Evolutionary conservation across 2,888 invertebrate genomes (phyloP), one percentile per base, ranked within the genome.

Genomic region (Drosophila robusta): DNA sequence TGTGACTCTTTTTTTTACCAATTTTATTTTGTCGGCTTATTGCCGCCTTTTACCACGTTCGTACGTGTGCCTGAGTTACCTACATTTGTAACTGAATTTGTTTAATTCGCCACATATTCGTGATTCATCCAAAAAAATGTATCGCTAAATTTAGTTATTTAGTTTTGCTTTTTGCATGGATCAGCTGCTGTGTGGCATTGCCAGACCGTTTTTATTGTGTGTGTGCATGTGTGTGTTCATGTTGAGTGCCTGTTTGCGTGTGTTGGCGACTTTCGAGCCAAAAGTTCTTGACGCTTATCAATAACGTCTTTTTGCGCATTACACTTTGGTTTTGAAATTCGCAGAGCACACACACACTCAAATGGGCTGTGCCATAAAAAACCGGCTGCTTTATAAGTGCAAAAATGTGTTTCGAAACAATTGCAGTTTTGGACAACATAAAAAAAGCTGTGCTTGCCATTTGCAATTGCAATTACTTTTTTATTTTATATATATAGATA

Each of bases 171-270:
- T 65, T 50, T 32, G 42, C 50, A 47, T 34, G 44, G 62, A 84
- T 76, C 81, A 84, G 81, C 84, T 84, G 81, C 22, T 70, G 44
- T 58, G 16, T 42, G 46, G 66, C 61, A 61, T 77, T 78, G 70
- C 58, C 74, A 71, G 79, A 82, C 61, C 57, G 16, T 32, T 55
- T 61, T 38, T 41, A 9, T 7, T 29, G 9, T 46, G 2, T 18
- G 12, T 55, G 29, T 42, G n/a, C 49, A n/a, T 1, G 6, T 57
- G 41, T 42, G 12, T 45, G 3, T 44, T 11, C 47, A 7, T 46
- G 7, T 16, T 26, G 34, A 32, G 2, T 44, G 16, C 39, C 5
- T 51, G 24, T 44, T n/a, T 51, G 18, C 47, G 45, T 32, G 45
- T 47, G 42, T 22, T 49, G 24, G 26, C 38, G 29, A 55, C 39